Percentiles rank a stretch among this genome's conserved stretches.
Evolutionary conservation across 2,888 invertebrate genomes (phyloP).

Genomic region (Schrankia costaestrigalis): DNA sequence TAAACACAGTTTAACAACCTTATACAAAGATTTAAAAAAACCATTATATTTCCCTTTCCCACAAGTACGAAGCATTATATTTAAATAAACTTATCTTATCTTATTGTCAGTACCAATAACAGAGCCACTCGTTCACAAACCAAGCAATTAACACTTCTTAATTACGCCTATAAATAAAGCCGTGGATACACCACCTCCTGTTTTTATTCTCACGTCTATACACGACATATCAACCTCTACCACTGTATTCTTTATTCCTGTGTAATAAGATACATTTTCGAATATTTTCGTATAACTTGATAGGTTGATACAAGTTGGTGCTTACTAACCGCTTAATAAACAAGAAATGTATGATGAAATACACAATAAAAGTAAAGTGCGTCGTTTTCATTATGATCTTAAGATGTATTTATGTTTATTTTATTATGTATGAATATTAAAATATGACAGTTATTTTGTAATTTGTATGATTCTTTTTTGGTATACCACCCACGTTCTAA

Average conservation of each 20-base stretch:
- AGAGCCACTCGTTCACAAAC: conserved; percentile 11
- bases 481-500: neutral
- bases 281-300: too few species aligned
- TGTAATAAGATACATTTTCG: too few species aligned
- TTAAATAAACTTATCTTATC: too few species aligned
- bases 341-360: too few species aligned
- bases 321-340: too few species aligned
- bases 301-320: too few species aligned
- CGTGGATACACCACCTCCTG: conserved; percentile 3
- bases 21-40: too few species aligned
- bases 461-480: neutral
- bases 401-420: conserved; percentile 4
- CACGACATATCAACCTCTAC: conserved; percentile 15
- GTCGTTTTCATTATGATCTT: conserved; percentile 5
- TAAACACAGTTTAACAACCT: too few species aligned
- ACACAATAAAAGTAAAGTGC: conserved; percentile 4
- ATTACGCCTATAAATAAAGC: conserved; percentile 22
- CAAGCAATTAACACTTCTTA: conserved; percentile 33
- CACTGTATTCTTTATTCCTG: conserved; percentile 4
- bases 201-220: conserved; percentile 23
- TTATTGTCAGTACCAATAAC: too few species aligned
- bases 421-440: conserved; percentile 3
- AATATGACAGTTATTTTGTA: neutral
- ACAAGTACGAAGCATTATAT: too few species aligned
- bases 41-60: too few species aligned